Conservation (phyloP, 2,113 vertebrate genomes). For the Toxotes chatareus region DNA sequence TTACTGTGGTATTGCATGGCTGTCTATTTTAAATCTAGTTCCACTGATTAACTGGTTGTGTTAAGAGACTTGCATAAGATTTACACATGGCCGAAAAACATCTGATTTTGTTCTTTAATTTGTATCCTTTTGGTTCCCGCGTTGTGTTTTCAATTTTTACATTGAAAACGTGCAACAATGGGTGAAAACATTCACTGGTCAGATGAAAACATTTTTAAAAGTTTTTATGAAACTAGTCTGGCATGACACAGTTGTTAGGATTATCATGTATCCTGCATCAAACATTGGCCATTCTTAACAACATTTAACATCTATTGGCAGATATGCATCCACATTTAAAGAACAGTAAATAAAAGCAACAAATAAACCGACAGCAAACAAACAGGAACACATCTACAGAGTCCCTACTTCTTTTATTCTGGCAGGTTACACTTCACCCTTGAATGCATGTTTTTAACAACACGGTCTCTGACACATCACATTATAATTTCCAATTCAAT, state of each 20-base stretch:
- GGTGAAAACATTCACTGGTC: background rate
- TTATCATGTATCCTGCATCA: slow-evolving; percentile 93
- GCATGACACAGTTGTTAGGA: background rate
- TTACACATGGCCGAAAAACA: slow-evolving; percentile 15
- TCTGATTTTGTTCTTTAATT: background rate
- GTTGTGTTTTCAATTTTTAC: slow-evolving; percentile 42
- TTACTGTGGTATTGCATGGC: slow-evolving; percentile 34
- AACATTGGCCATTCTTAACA: slow-evolving; percentile 90
- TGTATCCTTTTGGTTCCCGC: background rate
- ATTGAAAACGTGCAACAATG: slow-evolving; percentile 37
- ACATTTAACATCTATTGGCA: slow-evolving; percentile 97
- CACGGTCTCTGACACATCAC: slow-evolving; percentile 42
- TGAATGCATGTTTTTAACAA: slow-evolving; percentile 27
- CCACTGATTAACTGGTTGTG: slow-evolving; percentile 10
- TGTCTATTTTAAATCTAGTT: slow-evolving; percentile 31
- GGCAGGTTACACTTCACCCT: slow-evolving; percentile 79
- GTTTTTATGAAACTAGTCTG: background rate
- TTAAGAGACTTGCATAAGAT: background rate
- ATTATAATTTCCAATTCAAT: slow-evolving; percentile 37
- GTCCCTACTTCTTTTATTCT: slow-evolving; percentile 77
- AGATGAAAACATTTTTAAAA: background rate
- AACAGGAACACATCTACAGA: slow-evolving; percentile 86
- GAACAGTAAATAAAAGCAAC: slow-evolving; percentile 87
- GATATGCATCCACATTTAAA: slow-evolving; percentile 88
- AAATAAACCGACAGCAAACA: slow-evolving; percentile 87